These are phyloP conservation scores for Bujurquina vittata DNA, from an alignment of 2,113 vertebrate genomes.

Conservation along the genomic window DNA sequence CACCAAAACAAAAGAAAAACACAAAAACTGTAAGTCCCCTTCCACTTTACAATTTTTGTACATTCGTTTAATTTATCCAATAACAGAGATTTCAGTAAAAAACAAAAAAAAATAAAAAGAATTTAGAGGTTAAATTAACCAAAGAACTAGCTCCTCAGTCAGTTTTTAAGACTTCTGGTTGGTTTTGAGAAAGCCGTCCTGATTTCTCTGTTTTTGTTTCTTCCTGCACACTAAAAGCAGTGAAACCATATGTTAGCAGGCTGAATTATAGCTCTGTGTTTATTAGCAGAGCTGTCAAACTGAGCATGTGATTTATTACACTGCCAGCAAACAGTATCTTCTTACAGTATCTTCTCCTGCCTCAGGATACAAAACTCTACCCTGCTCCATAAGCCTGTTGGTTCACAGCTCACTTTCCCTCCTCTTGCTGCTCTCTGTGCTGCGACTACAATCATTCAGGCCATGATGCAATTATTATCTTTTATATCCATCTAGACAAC, in stretches of 20 bases:
- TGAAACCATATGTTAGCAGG: neutral
- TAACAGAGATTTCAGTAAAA: too few species aligned
- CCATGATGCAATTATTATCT: constrained; percentile 67
- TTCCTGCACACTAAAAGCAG: neutral
- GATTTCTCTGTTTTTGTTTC: neutral
- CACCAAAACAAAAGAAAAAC: neutral
- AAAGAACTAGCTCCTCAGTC: too few species aligned
- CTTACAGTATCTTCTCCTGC: constrained; percentile 44
- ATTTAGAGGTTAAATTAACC: too few species aligned
- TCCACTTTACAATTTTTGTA: too few species aligned
- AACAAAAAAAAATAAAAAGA: too few species aligned
- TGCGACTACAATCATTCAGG: constrained; percentile 35
- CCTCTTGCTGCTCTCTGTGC: neutral
- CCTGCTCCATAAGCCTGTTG: constrained; percentile 48
- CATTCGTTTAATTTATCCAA: too few species aligned
- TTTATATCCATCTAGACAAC: constrained; percentile 57
- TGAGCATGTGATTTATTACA: constrained; percentile 63
- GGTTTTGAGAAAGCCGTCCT: neutral
- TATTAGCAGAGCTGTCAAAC: constrained; percentile 55
- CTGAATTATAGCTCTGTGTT: constrained; percentile 45
- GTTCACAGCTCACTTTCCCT: constrained; percentile 39
- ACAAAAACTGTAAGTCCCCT: too few species aligned
- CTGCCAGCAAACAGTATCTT: constrained; percentile 59
- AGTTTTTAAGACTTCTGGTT: neutral
- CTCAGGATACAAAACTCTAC: constrained; percentile 35